phyloP scores from a whole-genome alignment of 2,113 vertebrate species.

The Chaetodon auriga region DNA sequence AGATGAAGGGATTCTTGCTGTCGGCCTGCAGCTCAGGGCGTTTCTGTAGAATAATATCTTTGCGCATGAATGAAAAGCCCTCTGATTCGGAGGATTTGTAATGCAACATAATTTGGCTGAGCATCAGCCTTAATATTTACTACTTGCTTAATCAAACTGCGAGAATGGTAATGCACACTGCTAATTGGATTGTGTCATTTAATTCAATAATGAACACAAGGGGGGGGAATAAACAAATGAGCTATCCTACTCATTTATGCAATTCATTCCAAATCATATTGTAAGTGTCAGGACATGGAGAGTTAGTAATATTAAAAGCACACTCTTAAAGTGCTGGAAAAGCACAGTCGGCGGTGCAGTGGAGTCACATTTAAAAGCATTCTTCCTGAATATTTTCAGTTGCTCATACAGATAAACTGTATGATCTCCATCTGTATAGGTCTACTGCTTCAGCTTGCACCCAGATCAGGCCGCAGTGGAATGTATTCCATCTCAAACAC shows the following conservation, averaged over 20 bases:
- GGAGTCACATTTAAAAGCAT: conserved; percentile 25
- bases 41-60: conserved; percentile 37
- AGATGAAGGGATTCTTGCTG: background rate
- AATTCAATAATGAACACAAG: conserved; percentile 80
- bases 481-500: conserved; percentile 29
- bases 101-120: conserved; percentile 76
- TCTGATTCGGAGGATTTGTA: conserved; percentile 74
- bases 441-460: conserved; percentile 15
- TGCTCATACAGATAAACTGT: background rate
- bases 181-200: conserved; percentile 82
- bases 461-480: conserved; percentile 1
- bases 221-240: conserved; percentile 70
- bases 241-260: conserved; percentile 72
- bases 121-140: conserved; percentile 76
- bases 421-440: background rate
- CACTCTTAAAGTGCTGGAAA: conserved; percentile 31
- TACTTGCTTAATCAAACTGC: conserved; percentile 79
- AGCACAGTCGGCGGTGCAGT: conserved; percentile 22
- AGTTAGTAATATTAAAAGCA: conserved; percentile 48
- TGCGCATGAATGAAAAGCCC: conserved; percentile 56
- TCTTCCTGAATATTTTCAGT: conserved; percentile 1
- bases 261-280: conserved; percentile 73
- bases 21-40: conserved; percentile 26
- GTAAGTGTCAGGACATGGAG: conserved; percentile 56
- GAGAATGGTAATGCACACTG: conserved; percentile 74